Conservation (phyloP, 1,140 invertebrate species). For the Trichogramma pretiosum region DNA sequence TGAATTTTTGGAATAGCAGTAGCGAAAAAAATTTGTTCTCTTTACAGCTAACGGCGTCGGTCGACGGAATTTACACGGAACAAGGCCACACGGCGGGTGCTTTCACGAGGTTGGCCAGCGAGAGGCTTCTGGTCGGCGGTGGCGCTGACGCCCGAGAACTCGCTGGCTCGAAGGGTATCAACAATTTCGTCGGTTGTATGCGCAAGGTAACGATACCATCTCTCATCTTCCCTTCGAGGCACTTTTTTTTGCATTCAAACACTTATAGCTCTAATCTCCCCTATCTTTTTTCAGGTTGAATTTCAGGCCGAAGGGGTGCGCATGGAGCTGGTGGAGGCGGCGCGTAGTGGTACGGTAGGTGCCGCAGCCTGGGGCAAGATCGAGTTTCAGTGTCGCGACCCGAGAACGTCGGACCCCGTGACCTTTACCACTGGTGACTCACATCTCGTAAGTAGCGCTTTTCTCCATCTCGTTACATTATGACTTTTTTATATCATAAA, state of each 20-base stretch:
- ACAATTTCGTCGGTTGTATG: constrained; percentile 91
- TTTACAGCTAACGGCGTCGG: constrained; percentile 79
- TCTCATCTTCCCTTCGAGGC: too few species aligned
- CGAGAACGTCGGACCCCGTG: constrained; percentile 77
- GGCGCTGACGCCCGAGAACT: constrained; percentile 70
- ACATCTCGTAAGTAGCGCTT: constrained; percentile 63
- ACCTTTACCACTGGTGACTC: constrained; percentile 86
- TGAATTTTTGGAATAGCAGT: too few species aligned
- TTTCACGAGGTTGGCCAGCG: constrained; percentile 82
- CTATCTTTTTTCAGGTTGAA: constrained; percentile 63
- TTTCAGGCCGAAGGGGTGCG: constrained; percentile 81
- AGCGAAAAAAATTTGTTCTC: too few species aligned
- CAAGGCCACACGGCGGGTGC: constrained; percentile 85
- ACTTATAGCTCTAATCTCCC: too few species aligned
- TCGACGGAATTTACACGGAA: constrained; percentile 85
- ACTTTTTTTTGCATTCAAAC: too few species aligned
- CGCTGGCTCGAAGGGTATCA: constrained; percentile 73
- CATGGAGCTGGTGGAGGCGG: constrained; percentile 82
- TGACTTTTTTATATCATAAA: constrained; percentile 7
- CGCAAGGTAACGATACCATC: constrained; percentile 91
- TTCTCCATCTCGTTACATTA: constrained; percentile 16
- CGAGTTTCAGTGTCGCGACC: constrained; percentile 81
- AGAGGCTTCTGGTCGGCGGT: constrained; percentile 79
- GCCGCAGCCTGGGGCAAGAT: constrained; percentile 81
- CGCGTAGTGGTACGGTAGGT: constrained; percentile 71